phyloP scores from a whole-genome alignment of 2,797 vertebrate species.

The Sebastes ruberrimus region DNA sequence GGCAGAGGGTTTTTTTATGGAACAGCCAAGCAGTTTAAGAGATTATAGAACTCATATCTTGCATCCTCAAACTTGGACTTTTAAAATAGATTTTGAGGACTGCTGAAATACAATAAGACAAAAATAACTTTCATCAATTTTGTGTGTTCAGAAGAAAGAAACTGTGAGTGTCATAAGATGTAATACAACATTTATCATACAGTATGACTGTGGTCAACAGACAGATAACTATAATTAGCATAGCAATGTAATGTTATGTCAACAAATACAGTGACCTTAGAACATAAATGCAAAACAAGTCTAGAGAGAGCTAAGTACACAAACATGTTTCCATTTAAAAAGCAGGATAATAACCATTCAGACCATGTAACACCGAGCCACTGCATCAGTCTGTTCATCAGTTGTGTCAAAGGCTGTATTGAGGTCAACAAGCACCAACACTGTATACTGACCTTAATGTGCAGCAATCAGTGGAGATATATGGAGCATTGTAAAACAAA shows the following conservation, averaged over 20 bases:
- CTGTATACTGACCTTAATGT: neutral
- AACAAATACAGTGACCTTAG: neutral
- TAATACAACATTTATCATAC: neutral
- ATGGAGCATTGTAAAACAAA: neutral
- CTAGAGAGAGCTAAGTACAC: too few species aligned
- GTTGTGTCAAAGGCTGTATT: neutral
- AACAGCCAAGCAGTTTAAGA: conserved; percentile 9
- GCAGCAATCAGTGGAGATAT: neutral
- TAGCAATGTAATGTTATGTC: too few species aligned
- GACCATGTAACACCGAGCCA: neutral
- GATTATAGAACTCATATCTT: conserved; percentile 22
- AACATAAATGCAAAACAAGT: neutral
- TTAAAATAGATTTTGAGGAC: neutral
- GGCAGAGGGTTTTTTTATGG: neutral
- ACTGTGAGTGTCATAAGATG: neutral
- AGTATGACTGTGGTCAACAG: neutral
- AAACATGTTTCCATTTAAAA: neutral
- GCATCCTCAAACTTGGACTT: neutral
- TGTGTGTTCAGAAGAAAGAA: neutral
- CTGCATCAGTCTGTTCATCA: neutral
- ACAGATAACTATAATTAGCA: neutral
- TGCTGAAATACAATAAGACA: neutral
- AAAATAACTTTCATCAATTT: neutral
- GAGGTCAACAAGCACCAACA: neutral
- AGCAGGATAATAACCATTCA: neutral